Evolutionary conservation across 2,113 vertebrate species (phyloP), one percentile per base, ranked within the genome.

Genomic region (Myiagra hebetior): DNA sequence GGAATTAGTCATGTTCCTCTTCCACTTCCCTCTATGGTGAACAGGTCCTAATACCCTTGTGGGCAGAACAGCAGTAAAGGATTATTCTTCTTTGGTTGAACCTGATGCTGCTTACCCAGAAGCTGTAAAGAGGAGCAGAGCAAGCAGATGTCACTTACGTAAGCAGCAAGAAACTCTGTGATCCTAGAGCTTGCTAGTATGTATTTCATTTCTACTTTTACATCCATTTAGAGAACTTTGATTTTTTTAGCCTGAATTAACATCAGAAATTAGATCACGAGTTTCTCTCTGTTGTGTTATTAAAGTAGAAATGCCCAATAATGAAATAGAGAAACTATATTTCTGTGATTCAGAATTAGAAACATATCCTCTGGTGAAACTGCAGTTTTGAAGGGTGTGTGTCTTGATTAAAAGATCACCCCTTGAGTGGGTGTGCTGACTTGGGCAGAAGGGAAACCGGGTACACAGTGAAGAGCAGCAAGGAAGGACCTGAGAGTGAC

Each of bases 21-120:
- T 80, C 44, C 41, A 69, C 44, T 86, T 91, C 80, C 49, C 49
- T 62, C 5, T 80, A 4, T 44, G 22, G 15, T 62, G 56, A 97
- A 70, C 59, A 90, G n/a, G 35, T 78, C 41, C 85, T 72, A 81
- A 56, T 17, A 60, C 6, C 70, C 50, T 76, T 70, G 41, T 74
- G 78, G 69, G 73, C 37, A 89, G 75, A 96, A 46, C 7, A 92
- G 50, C 53, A 84, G 47, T 42, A 79, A 87, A 93, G 19, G 28
- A 79, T 85, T 77, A 70, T 76, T 93, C 77, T 79, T 49, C 53
- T 94, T 77, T 87, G 69, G 65, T 15, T 96, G 89, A 96, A 60
- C 62, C 53, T 87, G 62, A 82, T 87, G 70, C 31, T 78, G 56
- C 59, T 93, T 67, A 79, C 33, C 47, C 90, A 68, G 63, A 89